Evolutionary conservation across 2,888 invertebrate genomes (phyloP).

Genomic region (Tachina fera): DNA sequence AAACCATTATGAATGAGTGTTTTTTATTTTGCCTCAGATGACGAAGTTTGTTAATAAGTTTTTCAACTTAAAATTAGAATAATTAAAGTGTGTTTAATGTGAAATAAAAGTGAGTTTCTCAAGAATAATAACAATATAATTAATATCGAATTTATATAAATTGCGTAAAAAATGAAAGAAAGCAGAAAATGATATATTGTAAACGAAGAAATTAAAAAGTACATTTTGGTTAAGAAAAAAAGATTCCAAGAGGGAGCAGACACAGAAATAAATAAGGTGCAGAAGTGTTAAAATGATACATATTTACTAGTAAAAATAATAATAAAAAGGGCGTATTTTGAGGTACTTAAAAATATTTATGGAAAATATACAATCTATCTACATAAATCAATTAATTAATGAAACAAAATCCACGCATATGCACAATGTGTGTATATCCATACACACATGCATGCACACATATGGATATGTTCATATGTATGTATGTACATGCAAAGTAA

Average conservation of each 20-base stretch:
- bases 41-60: slow-evolving; percentile 71
- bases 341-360: not conserved
- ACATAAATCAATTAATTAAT: not conserved
- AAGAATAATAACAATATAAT: slow-evolving; percentile 4
- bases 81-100: slow-evolving; percentile 64
- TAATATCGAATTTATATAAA: slow-evolving; percentile 25
- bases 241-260: not conserved
- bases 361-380: not conserved
- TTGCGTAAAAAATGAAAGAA: slow-evolving; percentile 13
- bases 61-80: slow-evolving; percentile 62
- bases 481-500: not conserved
- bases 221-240: not conserved
- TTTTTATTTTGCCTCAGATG: slow-evolving; percentile 72
- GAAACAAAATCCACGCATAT: not conserved
- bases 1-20: slow-evolving; percentile 67
- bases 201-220: slow-evolving; percentile 7
- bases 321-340: slow-evolving; percentile 55
- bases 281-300: slow-evolving; percentile 29
- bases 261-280: slow-evolving; percentile 36
- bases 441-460: too few species aligned
- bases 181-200: not conserved
- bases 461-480: not conserved
- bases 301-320: slow-evolving; percentile 1
- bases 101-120: slow-evolving; percentile 70
- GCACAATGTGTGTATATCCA: too few species aligned